phyloP scores from a whole-genome alignment of 2,888 invertebrate species.

The Halictus ligatus region DNA sequence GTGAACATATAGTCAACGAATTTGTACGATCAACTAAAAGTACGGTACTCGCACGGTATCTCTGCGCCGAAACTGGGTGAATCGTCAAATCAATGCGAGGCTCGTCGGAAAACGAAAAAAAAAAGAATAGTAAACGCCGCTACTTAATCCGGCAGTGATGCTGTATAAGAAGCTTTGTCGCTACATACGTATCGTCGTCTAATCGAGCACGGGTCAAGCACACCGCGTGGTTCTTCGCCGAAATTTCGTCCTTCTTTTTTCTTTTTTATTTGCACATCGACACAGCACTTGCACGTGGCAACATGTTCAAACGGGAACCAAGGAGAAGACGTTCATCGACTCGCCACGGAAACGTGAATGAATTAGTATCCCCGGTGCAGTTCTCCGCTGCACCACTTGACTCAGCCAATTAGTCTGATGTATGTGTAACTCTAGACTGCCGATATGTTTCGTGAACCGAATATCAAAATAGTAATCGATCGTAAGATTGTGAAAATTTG shows the following conservation, averaged over 20 bases:
- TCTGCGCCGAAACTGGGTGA: slow-evolving; percentile 42
- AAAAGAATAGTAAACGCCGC: slow-evolving; percentile 50
- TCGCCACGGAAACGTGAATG: not conserved
- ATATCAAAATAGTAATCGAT: not conserved
- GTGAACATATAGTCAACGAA: slow-evolving; percentile 68
- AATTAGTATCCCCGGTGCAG: not conserved
- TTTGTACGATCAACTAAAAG: slow-evolving; percentile 68
- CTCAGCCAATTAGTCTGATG: slow-evolving; percentile 11
- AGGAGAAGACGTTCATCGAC: slow-evolving; percentile 1
- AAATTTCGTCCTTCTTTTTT: slow-evolving; percentile 19
- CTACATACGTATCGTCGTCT: slow-evolving; percentile 54
- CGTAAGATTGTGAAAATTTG: not conserved
- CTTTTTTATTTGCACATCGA: not conserved
- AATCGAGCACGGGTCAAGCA: slow-evolving; percentile 58
- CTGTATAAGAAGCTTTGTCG: slow-evolving; percentile 61
- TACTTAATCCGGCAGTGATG: slow-evolving; percentile 71
- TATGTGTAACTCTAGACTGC: slow-evolving; percentile 20
- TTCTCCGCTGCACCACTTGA: slow-evolving; percentile 13
- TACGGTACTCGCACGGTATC: slow-evolving; percentile 55
- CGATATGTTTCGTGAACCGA: not conserved
- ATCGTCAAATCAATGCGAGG: slow-evolving; percentile 50
- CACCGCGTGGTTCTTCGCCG: slow-evolving; percentile 41
- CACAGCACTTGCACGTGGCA: slow-evolving; percentile 24
- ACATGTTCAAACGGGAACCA: not conserved
- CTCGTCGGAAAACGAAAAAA: slow-evolving; percentile 31